Evolutionary conservation across 2,113 vertebrate genomes (phyloP).

Genomic region (Pongo pygmaeus): DNA sequence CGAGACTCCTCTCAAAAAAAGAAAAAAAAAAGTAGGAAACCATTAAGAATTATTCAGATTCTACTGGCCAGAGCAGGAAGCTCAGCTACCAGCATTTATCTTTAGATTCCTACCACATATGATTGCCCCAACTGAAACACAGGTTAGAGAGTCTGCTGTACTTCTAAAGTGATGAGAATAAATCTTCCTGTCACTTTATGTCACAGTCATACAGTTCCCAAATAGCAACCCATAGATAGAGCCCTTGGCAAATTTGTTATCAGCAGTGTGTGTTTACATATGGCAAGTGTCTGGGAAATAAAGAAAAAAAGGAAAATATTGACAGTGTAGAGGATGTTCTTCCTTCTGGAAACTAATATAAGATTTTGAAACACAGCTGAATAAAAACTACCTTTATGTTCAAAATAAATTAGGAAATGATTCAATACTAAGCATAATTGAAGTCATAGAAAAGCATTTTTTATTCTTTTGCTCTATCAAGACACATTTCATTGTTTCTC

Average conservation of each 20-base stretch:
- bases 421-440: not conserved
- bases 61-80: too few species aligned
- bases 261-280: not conserved
- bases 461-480: not conserved
- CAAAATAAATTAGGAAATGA: not conserved
- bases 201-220: not conserved
- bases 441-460: not conserved
- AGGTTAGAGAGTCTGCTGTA: not conserved
- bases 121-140: not conserved
- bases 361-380: not conserved
- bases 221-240: not conserved
- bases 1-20: too few species aligned
- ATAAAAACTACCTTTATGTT: not conserved
- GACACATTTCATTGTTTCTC: not conserved
- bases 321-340: not conserved
- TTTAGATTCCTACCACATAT: not conserved
- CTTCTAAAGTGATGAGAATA: slow-evolving; percentile 9
- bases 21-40: not conserved
- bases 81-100: not conserved
- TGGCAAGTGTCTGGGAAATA: not conserved
- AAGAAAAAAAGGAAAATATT: not conserved
- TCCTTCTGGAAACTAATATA: not conserved
- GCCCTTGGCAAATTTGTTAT: not conserved
- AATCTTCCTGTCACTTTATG: not conserved
- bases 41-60: not conserved